Evolutionary conservation across 2,888 invertebrate species (phyloP).

Genomic region (Spodoptera exigua): DNA sequence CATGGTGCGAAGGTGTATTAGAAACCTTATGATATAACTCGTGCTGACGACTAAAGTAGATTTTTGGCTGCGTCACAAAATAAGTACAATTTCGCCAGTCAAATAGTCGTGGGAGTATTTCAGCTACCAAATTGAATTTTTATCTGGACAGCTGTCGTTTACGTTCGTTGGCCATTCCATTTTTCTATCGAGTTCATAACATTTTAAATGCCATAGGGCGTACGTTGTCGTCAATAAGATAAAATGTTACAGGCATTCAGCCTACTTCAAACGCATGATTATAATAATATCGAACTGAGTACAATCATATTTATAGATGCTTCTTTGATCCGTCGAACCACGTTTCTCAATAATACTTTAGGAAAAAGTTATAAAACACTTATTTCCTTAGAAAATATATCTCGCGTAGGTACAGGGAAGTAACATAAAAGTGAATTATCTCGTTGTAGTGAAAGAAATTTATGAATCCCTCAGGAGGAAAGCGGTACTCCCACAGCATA

Average conservation of each 20-base stretch:
- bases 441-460: constrained; percentile 6
- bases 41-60: neutral
- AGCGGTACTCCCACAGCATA: neutral
- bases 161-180: constrained; percentile 1
- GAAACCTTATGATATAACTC: no score
- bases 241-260: neutral
- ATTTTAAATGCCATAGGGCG: constrained; percentile 4
- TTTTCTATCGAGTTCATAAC: constrained; percentile 19
- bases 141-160: constrained; percentile 17
- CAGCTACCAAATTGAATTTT: constrained; percentile 24
- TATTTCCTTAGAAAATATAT: neutral
- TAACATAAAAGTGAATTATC: constrained; percentile 12
- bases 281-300: no score
- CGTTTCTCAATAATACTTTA: neutral
- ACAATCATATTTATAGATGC: no score
- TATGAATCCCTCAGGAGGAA: constrained; percentile 8
- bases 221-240: no score
- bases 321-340: no score
- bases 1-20: no score
- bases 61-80: neutral
- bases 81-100: constrained; percentile 1
- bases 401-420: neutral
- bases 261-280: neutral
- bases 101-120: constrained; percentile 1
- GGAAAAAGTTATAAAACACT: neutral